These are phyloP conservation scores for Furcifer pardalis DNA, from an alignment of 2,797 vertebrate species.

Conservation along the genomic window DNA sequence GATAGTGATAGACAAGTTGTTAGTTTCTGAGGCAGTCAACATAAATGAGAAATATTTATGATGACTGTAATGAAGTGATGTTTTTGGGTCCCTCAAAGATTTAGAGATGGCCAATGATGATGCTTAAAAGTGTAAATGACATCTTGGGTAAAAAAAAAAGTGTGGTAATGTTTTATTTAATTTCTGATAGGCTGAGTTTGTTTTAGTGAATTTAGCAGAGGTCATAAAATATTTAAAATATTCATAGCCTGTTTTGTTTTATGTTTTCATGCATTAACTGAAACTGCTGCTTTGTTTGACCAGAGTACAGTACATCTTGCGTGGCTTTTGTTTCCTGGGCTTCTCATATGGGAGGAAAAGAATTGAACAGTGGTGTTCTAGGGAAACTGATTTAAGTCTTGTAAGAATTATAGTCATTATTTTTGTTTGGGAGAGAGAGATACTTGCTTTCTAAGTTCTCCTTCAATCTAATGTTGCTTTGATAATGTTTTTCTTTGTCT, in stretches of 20 bases:
- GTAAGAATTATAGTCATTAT: background rate
- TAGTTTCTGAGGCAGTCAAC: background rate
- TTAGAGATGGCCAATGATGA: background rate
- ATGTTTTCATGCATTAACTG: background rate
- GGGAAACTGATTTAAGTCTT: background rate
- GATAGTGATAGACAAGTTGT: background rate
- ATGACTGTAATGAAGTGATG: too few relatives aligned
- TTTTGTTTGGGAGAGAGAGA: background rate
- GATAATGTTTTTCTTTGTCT: background rate
- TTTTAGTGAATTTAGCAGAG: too few relatives aligned
- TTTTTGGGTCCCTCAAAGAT: background rate
- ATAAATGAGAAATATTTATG: too few relatives aligned
- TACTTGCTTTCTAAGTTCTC: background rate
- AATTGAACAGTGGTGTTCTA: background rate
- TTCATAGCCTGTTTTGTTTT: background rate
- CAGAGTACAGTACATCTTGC: too few relatives aligned
- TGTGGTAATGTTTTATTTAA: background rate
- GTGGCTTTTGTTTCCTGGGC: too few relatives aligned
- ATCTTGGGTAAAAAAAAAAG: background rate
- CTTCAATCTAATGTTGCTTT: background rate
- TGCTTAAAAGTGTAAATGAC: background rate
- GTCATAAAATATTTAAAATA: background rate
- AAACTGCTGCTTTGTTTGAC: background rate
- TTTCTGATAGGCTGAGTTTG: background rate
- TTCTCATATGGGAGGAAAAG: background rate